phyloP scores from a whole-genome alignment of 2,888 invertebrate genomes.

The Oscheius onirici region DNA sequence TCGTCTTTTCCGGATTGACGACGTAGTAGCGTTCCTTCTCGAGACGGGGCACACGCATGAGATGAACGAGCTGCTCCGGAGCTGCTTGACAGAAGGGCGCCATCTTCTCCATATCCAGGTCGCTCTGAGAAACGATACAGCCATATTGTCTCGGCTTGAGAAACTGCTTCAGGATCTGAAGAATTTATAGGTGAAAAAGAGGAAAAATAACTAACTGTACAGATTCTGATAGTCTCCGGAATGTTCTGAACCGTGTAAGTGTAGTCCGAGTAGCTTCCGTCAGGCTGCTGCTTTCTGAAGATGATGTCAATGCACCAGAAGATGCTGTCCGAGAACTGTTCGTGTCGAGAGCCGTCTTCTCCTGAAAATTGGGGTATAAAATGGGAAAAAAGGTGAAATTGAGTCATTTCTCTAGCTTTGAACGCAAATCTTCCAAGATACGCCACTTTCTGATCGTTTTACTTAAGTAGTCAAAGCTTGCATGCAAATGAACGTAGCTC shows the following conservation, averaged over 20 bases:
- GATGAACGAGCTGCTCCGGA: constrained; percentile 55
- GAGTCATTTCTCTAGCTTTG: too few species aligned
- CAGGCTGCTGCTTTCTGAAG: constrained; percentile 45
- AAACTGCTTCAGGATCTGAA: constrained; percentile 57
- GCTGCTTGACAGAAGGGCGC: constrained; percentile 59
- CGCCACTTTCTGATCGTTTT: too few species aligned
- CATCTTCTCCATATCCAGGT: constrained; percentile 59
- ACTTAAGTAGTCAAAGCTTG: too few species aligned
- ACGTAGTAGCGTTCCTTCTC: constrained; percentile 53
- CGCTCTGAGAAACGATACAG: constrained; percentile 60
- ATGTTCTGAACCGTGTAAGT: constrained; percentile 60
- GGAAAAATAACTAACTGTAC: constrained; percentile 44
- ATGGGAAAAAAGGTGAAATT: too few species aligned
- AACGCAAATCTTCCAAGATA: too few species aligned
- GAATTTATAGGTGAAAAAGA: not conserved
- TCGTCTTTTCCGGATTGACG: constrained; percentile 51
- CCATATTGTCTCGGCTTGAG: constrained; percentile 57
- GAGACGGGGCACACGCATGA: constrained; percentile 58
- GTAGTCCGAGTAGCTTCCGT: constrained; percentile 41
- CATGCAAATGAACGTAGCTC: too few species aligned
- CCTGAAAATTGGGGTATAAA: constrained; percentile 38
- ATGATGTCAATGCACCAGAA: constrained; percentile 65
- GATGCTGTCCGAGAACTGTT: constrained; percentile 67
- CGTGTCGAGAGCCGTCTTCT: constrained; percentile 56
- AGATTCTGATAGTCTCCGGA: constrained; percentile 64